Evolutionary conservation across 2,113 vertebrate species (phyloP).

Genomic region (Petrocephalus microphthalmus): DNA sequence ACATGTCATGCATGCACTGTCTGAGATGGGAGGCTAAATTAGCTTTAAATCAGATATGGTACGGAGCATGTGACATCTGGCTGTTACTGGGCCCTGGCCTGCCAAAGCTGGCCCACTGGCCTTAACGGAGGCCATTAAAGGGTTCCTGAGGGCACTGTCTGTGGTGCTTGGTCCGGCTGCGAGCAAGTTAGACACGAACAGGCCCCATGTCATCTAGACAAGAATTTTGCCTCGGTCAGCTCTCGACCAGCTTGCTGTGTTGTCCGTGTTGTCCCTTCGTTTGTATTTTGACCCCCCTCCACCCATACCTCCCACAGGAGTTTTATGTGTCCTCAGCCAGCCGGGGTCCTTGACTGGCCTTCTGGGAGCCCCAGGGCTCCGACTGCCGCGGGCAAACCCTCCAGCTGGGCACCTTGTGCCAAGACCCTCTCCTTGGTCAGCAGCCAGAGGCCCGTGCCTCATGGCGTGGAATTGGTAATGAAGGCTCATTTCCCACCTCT

Average conservation of each 20-base stretch:
- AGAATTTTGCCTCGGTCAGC: constrained; percentile 16
- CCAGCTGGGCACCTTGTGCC: constrained; percentile 31
- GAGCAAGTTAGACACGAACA: background rate
- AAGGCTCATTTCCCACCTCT: constrained; percentile 25
- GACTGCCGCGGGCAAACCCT: constrained; percentile 41
- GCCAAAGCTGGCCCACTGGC: background rate
- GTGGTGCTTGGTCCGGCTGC: background rate
- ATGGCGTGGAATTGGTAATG: constrained; percentile 27
- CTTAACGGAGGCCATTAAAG: background rate
- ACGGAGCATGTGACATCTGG: background rate
- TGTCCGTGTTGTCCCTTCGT: constrained; percentile 28
- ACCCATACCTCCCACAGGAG: background rate
- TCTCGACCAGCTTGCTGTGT: background rate
- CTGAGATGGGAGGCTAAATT: background rate
- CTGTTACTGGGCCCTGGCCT: background rate
- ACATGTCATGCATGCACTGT: background rate
- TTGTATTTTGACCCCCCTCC: background rate
- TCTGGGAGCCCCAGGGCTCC: constrained; percentile 37
- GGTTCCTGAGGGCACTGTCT: background rate
- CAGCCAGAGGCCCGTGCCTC: constrained; percentile 32
- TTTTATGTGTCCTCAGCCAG: constrained; percentile 15
- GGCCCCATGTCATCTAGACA: background rate
- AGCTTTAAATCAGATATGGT: background rate
- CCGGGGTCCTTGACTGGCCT: constrained; percentile 25
- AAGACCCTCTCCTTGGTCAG: constrained; percentile 40